These are phyloP conservation scores for Clarias batrachus DNA, from an alignment of 2,113 vertebrate species.

Conservation along the genomic window DNA sequence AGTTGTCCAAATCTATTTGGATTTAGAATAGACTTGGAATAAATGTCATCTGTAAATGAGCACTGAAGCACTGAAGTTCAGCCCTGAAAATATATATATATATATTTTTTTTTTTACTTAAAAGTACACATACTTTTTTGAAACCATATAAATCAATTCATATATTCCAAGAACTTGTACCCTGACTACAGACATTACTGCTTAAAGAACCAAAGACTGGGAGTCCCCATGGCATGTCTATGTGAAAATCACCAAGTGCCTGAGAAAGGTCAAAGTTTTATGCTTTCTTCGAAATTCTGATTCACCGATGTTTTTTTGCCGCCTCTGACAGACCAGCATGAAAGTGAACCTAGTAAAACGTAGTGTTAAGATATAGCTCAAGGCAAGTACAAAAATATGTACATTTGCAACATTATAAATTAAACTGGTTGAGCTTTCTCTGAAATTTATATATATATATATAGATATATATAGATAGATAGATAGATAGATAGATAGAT, in stretches of 20 bases:
- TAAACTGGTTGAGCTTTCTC: neutral
- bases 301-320: neutral
- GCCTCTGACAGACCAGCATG: neutral
- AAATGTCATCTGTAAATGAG: neutral
- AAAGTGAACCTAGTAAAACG: neutral
- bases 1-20: no score
- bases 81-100: no score
- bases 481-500: neutral
- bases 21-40: neutral
- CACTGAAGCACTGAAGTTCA: neutral
- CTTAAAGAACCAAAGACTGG: slow-evolving; percentile 15
- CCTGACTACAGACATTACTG: neutral
- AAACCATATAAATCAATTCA: neutral
- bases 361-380: neutral
- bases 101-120: no score
- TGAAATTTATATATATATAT: slow-evolving; percentile 38
- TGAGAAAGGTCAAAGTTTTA: slow-evolving; percentile 45
- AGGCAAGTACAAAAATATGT: slow-evolving; percentile 29
- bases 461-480: no score
- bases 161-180: neutral
- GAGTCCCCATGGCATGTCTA: slow-evolving; percentile 21
- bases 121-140: neutral
- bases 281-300: slow-evolving; percentile 11
- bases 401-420: neutral
- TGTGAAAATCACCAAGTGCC: slow-evolving; percentile 44